A percentile compares a stretch with the other conserved stretches of the same genome.
Evolutionary conservation across 2,888 invertebrate species (phyloP).

Genomic region (Drosophila borborema): DNA sequence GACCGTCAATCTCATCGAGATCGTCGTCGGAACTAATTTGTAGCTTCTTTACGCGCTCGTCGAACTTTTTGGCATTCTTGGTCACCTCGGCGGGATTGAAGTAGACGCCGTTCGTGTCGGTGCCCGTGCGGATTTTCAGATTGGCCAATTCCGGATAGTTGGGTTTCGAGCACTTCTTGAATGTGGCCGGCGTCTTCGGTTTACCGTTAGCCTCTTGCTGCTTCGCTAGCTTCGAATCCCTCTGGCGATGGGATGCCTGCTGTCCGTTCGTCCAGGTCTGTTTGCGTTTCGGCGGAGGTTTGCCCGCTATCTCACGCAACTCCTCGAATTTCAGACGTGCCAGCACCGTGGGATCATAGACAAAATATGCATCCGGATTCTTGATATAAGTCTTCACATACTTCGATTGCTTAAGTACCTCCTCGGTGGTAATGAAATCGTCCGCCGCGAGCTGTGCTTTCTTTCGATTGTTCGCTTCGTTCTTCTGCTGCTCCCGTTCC

Average conservation of each 20-base stretch:
- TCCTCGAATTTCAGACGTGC: slow-evolving; percentile 83
- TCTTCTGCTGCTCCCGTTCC: slow-evolving; percentile 55
- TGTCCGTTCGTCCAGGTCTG: slow-evolving; percentile 40
- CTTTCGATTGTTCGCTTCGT: slow-evolving; percentile 53
- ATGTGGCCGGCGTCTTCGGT: slow-evolving; percentile 61
- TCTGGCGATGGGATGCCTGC: slow-evolving; percentile 14
- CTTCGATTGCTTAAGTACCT: slow-evolving; percentile 85
- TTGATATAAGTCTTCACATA: slow-evolving; percentile 85
- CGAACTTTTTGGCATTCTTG: slow-evolving; percentile 85
- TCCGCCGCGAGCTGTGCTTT: slow-evolving; percentile 49
- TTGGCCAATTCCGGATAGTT: slow-evolving; percentile 85
- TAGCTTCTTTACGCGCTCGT: slow-evolving; percentile 83
- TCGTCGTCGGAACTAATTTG: slow-evolving; percentile 84
- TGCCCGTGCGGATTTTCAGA: slow-evolving; percentile 84
- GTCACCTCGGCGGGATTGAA: slow-evolving; percentile 85
- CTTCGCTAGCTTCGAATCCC: slow-evolving; percentile 14
- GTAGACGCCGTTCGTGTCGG: slow-evolving; percentile 73
- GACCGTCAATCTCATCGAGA: slow-evolving; percentile 84
- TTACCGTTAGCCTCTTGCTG: slow-evolving; percentile 55
- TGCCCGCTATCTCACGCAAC: slow-evolving; percentile 69
- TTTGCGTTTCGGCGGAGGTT: slow-evolving; percentile 69
- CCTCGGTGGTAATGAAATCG: slow-evolving; percentile 84
- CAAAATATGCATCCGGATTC: slow-evolving; percentile 85
- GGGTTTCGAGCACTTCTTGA: slow-evolving; percentile 83
- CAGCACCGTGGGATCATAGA: slow-evolving; percentile 84